These are phyloP conservation scores for Drepana arcuata DNA, from an alignment of 1,140 invertebrate genomes.

Conservation along the genomic window DNA sequence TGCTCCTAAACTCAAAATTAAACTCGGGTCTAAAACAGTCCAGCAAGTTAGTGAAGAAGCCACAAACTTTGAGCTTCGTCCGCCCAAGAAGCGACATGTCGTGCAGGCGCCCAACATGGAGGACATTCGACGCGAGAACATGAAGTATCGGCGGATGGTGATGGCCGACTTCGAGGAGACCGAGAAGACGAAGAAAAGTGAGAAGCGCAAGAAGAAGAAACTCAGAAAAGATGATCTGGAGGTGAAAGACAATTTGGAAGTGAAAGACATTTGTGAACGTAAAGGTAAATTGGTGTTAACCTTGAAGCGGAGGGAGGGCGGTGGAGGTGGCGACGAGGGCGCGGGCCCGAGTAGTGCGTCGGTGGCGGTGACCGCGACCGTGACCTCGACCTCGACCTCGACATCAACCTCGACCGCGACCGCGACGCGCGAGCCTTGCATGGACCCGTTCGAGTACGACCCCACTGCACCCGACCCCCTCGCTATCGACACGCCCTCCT, in stretches of 20 bases:
- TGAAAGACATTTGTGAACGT: conserved; percentile 73
- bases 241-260: conserved; percentile 70
- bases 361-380: no score
- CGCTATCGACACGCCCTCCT: conserved; percentile 60
- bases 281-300: conserved; percentile 78
- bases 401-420: conserved; percentile 29
- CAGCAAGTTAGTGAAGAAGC: conserved; percentile 70
- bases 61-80: conserved; percentile 73
- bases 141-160: conserved; percentile 88
- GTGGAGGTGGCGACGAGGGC: conserved; percentile 23
- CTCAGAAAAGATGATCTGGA: conserved; percentile 66
- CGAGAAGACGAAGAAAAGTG: conserved; percentile 74
- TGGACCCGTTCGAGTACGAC: conserved; percentile 68
- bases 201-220: conserved; percentile 78
- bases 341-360: no score
- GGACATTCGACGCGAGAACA: conserved; percentile 85
- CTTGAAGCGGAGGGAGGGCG: conserved; percentile 51
- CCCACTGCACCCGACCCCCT: conserved; percentile 54
- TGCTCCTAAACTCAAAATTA: conserved; percentile 86
- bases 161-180: conserved; percentile 83
- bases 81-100: conserved; percentile 87
- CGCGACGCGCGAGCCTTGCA: conserved; percentile 30
- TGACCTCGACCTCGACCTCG: no score
- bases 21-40: conserved; percentile 77
- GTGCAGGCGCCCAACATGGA: conserved; percentile 78